A percentile compares a stretch with the other conserved stretches of the same genome.
Evolutionary conservation across 2,113 vertebrate genomes (phyloP).

Genomic region (Fregetta grallaria): DNA sequence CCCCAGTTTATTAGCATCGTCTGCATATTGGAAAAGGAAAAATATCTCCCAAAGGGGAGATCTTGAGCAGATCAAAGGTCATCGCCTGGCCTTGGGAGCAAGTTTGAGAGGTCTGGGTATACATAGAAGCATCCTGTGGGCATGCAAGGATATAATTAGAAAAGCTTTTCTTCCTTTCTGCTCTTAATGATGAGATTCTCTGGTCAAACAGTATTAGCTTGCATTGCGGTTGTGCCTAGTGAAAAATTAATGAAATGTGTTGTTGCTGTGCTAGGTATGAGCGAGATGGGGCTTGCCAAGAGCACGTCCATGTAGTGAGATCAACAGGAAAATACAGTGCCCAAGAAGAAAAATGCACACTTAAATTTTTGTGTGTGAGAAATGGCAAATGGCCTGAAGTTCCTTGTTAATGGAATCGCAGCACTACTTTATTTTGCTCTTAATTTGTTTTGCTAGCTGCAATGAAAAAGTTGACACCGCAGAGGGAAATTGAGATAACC

Average conservation of each 20-base stretch:
- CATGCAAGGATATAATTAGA: background rate
- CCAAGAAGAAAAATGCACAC: accelerated
- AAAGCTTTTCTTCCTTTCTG: background rate
- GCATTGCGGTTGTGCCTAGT: background rate
- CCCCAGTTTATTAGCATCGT: background rate
- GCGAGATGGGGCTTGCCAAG: background rate
- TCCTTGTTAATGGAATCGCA: accelerated
- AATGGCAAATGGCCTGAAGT: background rate
- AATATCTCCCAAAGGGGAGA: background rate
- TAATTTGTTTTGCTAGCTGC: background rate
- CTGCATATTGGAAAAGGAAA: background rate
- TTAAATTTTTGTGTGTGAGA: background rate
- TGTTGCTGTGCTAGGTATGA: background rate
- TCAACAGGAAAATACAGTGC: background rate
- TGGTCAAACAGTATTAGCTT: accelerated
- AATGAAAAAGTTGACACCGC: background rate
- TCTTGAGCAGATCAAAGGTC: background rate
- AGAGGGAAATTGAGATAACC: background rate
- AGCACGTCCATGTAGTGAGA: accelerated
- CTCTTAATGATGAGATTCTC: too few relatives aligned
- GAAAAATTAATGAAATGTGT: background rate
- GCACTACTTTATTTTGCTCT: background rate
- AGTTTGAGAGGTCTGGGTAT: background rate
- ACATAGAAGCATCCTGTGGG: background rate
- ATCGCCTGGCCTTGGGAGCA: background rate